Base-by-base conservation (phyloP, 2,113 vertebrate species). In the Perca flavescens region DNA sequence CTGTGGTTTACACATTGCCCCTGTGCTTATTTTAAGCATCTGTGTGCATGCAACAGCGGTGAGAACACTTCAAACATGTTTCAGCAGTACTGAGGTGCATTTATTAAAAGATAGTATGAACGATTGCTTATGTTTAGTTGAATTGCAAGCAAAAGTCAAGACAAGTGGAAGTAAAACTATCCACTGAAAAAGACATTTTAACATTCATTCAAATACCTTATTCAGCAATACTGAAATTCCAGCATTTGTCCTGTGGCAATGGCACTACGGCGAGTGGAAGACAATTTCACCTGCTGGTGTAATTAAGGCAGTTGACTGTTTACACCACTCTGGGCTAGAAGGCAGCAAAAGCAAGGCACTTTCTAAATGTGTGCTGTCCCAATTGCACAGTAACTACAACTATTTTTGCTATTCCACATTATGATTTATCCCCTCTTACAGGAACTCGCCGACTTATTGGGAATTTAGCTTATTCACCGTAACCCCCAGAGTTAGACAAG, bases 1-100 rank as follows among this genome's bases (percentile, higher is more conserved):
- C 67, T 86, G 70, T 75, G 82, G 80, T 83, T 70, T 53, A 72
- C 28, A n/a, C 0, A 2, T 46, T 50, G 17, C 5, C 22, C 21
- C 36, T 68, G 54, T 62, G 53, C 80, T 86, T 84, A 80, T 86
- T 82, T 80, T 67, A 11, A 40, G 62, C 53, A 56, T 74, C 68
- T 17, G 15, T 71, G 31, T 64, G 19, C 66, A 22, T 28, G 43
- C 28, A 68, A 17, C 36, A 40, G 60, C 6, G 25, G 57, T 21
- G 17, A 57, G 80, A 65, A 31, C 50, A 16, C 6, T 43, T 72
- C 36, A n/a, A 57, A 61, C 63, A 53, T 50, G 19, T 53, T 47
- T 40, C 6, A 57, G 3, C 13, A 19, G 63, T 6, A 49, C 19
- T 12, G 31, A 14, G 16, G 14, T 19, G 21, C 17, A 75, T 69